phyloP scores from a whole-genome alignment of 1,140 invertebrate species.

The Marisa cornuarietis region DNA sequence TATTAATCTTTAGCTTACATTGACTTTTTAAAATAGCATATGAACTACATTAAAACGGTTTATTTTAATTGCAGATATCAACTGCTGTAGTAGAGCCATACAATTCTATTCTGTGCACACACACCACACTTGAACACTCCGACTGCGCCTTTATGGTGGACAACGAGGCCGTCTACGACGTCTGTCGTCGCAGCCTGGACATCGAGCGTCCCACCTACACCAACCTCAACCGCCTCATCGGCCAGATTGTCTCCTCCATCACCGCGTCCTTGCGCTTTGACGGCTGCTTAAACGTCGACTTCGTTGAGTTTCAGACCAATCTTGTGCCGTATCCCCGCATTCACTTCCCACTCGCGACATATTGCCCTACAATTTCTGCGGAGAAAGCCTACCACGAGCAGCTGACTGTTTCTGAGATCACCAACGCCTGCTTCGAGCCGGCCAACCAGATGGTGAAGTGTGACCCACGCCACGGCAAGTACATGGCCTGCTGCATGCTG shows the following conservation, averaged over 20 bases:
- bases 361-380: slow-evolving; percentile 50
- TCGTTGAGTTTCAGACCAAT: slow-evolving; percentile 25
- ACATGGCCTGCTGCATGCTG: no score
- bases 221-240: slow-evolving; percentile 78
- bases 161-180: slow-evolving; percentile 90
- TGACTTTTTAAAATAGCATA: no score
- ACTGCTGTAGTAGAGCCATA: slow-evolving; percentile 68
- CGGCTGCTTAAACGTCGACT: background rate
- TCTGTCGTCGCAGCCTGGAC: slow-evolving; percentile 87
- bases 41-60: no score
- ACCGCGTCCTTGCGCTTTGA: slow-evolving; percentile 2
- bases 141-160: slow-evolving; percentile 75
- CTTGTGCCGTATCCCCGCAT: slow-evolving; percentile 37
- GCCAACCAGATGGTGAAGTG: slow-evolving; percentile 93
- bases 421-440: slow-evolving; percentile 85
- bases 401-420: slow-evolving; percentile 77
- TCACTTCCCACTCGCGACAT: slow-evolving; percentile 51
- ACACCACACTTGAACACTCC: slow-evolving; percentile 67
- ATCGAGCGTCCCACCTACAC: slow-evolving; percentile 83
- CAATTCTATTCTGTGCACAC: slow-evolving; percentile 66
- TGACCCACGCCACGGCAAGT: background rate
- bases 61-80: slow-evolving; percentile 57
- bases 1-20: no score
- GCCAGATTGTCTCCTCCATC: background rate
- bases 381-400: slow-evolving; percentile 56